Evolutionary conservation across 2,797 vertebrate genomes (phyloP), one percentile per base, ranked within the genome.

Genomic region (Eulemur albifrons): DNA sequence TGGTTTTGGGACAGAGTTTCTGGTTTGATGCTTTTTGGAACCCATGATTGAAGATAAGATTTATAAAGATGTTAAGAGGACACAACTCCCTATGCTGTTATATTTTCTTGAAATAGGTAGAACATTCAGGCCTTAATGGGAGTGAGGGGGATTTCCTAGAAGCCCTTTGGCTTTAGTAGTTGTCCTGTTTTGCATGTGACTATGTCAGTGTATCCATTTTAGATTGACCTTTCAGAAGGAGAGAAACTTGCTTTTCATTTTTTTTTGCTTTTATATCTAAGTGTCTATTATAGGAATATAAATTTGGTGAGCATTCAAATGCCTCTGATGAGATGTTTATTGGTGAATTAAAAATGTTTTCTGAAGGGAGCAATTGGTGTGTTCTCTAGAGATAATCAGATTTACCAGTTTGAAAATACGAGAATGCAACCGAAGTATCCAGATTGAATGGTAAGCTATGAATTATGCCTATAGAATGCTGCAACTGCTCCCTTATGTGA

Each of bases 271-370:
- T 88, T 59, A 17, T 85, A 77, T 92, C 12, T 81, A 40, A 95
- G 70, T 83, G 27, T 97, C 75, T 81, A 17, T 69, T 96, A 86
- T 4, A 92, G 82, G 38, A 95, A 57, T n/a, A 57, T 90, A 76
- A 23, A 76, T 88, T 63, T 96, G 35, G 10, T 90, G 15, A 23
- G 11, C 35, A 94, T 92, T 97, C 88, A 90, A 20, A 80, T 86
- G 23, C 61, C 63, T 88, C 52, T 84, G 10, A 86, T 86, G 67
- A 96, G 23, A 48, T 95, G 45, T 92, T 96, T 94, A 94, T 85
- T 92, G 81, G 38, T 96, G 59, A 95, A 80, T 96, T 81, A 96
- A 95, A 91, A 92, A 50, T 92, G 30, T 81, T 88, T 96, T 95
- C 69, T 83, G 67, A 95, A 79, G 69, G 73, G 45, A 88, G 2